Conservation (phyloP, 2,888 invertebrate genomes). For the Callyntrura sp. region DNA sequence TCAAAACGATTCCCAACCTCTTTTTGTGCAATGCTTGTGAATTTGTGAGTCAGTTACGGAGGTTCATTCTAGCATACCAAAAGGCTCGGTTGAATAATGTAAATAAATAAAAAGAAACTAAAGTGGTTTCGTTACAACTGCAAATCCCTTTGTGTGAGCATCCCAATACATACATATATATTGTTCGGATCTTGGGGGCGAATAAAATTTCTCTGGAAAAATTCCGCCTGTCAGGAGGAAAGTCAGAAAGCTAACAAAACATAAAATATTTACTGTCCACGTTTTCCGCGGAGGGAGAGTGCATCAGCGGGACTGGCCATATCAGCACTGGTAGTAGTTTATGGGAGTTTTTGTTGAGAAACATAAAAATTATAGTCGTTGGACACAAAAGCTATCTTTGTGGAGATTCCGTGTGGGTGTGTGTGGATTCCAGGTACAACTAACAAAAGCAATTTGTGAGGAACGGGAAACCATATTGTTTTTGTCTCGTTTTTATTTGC, state of each 20-base stretch:
- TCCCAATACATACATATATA: too few relatives aligned
- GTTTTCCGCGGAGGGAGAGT: not conserved
- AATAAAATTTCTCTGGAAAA: not conserved
- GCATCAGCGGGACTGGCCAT: not conserved
- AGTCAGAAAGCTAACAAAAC: not conserved
- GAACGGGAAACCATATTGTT: not conserved
- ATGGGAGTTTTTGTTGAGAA: not conserved
- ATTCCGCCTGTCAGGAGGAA: not conserved
- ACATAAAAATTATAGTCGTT: not conserved
- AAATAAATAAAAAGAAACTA: too few relatives aligned
- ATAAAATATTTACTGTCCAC: slow-evolving; percentile 1
- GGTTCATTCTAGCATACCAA: slow-evolving; percentile 1
- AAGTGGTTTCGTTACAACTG: too few relatives aligned
- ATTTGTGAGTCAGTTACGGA: not conserved
- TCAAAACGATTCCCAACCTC: not conserved
- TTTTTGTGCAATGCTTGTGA: not conserved
- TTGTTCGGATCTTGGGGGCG: not conserved
- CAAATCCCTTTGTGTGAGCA: too few relatives aligned
- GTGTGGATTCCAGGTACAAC: not conserved
- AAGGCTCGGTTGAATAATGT: not conserved
- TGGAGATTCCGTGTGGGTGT: too few relatives aligned
- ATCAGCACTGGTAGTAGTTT: not conserved
- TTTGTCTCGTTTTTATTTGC: slow-evolving; percentile 16
- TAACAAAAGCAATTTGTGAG: not conserved
- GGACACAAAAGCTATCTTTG: not conserved